phyloP scores from a whole-genome alignment of 2,888 invertebrate species.

The Drosophila subquinaria region DNA sequence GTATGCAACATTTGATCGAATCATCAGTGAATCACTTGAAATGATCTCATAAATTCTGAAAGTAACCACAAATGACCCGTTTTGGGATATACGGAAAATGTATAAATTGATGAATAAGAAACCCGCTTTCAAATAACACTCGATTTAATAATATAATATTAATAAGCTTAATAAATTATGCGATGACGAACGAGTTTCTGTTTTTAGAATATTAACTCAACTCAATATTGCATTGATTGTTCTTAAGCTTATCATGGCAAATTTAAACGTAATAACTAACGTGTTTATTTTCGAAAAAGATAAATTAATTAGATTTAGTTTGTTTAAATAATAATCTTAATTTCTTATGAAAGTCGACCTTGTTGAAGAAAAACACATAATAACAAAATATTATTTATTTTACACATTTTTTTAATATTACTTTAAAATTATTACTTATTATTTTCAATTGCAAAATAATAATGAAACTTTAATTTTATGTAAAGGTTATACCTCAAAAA shows the following conservation, averaged over 20 bases:
- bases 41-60: slow-evolving; percentile 44
- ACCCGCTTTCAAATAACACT: not conserved
- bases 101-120: slow-evolving; percentile 1
- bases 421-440: too few relatives aligned
- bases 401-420: too few relatives aligned
- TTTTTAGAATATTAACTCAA: not conserved
- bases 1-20: slow-evolving; percentile 1
- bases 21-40: slow-evolving; percentile 22
- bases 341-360: too few relatives aligned
- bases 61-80: not conserved
- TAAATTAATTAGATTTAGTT: too few relatives aligned
- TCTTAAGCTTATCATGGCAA: not conserved
- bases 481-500: too few relatives aligned
- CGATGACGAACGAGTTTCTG: not conserved
- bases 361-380: too few relatives aligned
- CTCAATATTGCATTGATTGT: not conserved
- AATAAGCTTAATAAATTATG: not conserved
- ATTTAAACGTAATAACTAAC: too few relatives aligned
- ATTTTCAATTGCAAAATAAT: too few relatives aligned
- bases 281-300: too few relatives aligned
- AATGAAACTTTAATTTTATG: too few relatives aligned
- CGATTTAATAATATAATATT: not conserved
- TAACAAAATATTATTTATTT: too few relatives aligned
- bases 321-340: too few relatives aligned
- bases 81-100: not conserved